Conservation (phyloP, 2,113 vertebrate genomes). For the Chrysochloris asiatica region DNA sequence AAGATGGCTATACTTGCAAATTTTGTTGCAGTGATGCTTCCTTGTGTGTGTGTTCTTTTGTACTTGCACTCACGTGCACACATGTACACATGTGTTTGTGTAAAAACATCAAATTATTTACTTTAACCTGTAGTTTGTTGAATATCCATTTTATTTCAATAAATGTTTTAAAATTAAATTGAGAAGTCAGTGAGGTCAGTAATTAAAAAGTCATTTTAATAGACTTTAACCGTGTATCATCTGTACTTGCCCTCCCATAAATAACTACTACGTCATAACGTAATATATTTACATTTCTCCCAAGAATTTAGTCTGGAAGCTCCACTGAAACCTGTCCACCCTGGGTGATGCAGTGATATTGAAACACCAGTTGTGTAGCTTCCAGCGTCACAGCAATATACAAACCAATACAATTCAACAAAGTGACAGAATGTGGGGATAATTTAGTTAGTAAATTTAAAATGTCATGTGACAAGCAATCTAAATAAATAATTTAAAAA, state of each 20-base stretch:
- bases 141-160: neutral
- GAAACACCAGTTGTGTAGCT: too few species aligned
- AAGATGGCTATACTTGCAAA: neutral
- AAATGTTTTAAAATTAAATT: neutral
- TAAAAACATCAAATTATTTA: neutral
- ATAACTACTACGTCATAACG: neutral
- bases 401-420: too few species aligned
- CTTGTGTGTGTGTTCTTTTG: neutral
- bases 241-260: neutral
- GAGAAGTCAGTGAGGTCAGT: neutral
- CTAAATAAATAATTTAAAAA: neutral
- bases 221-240: neutral
- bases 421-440: too few species aligned
- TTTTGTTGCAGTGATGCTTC: neutral
- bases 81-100: neutral
- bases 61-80: neutral
- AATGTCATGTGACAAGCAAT: neutral
- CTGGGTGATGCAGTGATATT: too few species aligned
- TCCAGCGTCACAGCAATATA: too few species aligned
- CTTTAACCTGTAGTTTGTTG: neutral
- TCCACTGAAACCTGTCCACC: too few species aligned
- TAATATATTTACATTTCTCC: neutral
- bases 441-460: neutral
- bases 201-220: neutral
- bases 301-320: too few species aligned